Evolutionary conservation across 1,140 invertebrate genomes (phyloP).

Genomic region (Leucophenga varia): DNA sequence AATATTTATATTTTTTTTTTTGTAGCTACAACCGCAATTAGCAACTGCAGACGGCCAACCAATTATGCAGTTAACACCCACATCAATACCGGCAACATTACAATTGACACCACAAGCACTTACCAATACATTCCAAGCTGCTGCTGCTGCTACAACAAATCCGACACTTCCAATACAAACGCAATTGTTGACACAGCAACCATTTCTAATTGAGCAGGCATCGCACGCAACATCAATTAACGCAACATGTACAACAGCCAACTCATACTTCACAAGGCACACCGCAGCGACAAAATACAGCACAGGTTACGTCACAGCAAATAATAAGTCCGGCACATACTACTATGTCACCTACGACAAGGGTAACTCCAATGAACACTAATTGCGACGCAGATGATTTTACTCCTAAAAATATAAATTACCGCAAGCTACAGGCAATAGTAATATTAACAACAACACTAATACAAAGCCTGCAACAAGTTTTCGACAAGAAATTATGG

Average conservation of each 20-base stretch:
- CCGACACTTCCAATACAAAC: not conserved
- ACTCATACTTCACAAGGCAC: not conserved
- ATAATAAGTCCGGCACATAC: conserved; percentile 10
- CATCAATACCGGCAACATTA: conserved; percentile 49
- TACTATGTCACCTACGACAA: conserved; percentile 6
- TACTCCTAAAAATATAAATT: conserved; percentile 29
- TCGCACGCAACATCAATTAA: not conserved
- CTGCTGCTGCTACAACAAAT: not conserved
- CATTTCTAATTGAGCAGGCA: not conserved
- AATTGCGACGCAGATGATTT: conserved; percentile 29
- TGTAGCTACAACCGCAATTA: conserved; percentile 43
- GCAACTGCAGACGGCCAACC: conserved; percentile 51
- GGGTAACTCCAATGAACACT: not conserved
- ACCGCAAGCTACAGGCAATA: conserved; percentile 4
- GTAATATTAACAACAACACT: conserved; percentile 17
- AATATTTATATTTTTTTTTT: conserved; percentile 4
- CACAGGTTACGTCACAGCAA: conserved; percentile 19
- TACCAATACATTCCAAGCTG: conserved; percentile 27
- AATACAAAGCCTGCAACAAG: conserved; percentile 18
- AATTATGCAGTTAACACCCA: conserved; percentile 48
- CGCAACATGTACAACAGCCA: not conserved
- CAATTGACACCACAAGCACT: conserved; percentile 40
- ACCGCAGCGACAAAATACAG: not conserved
- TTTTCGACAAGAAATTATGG: conserved; percentile 24
- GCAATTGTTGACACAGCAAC: conserved; percentile 4